Base-by-base conservation (phyloP, 2,797 vertebrate species). In the Craterocephalus amniculus region DNA sequence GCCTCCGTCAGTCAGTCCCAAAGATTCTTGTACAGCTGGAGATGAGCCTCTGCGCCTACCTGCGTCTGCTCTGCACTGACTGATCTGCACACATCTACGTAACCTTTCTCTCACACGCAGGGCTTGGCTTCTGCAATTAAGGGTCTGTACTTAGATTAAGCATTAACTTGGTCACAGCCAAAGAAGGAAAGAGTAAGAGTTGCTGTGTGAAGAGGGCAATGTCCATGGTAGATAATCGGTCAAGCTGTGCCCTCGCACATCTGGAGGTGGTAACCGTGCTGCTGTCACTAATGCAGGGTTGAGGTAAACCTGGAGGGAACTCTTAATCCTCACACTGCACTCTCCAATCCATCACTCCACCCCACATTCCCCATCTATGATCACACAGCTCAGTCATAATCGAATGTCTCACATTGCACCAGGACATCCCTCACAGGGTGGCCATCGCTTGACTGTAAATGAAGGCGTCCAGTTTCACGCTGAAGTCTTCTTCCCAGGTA, bases 101-200 rank as follows among this genome's bases (percentile, higher is more conserved):
- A 63, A 83, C 67, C 65, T 74, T 80, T 74, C 80, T 78, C 83
- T 67, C 78, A 83, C 90, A 87, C 89, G 93, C 78, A 68, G 78
- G 87, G 85, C 64, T 83, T 70, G 76, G 84, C 66, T 77, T 27
- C 79, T 16, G 54, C 62, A 63, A 85, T 84, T 84, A 78, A 66
- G 67, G 70, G 58, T 58, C 63, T 32, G 58, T 36, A 22, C 67
- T 76, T 52, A 61, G 91, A 87, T 94, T 93, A 94, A 85, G 85
- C 78, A 95, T 94, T 94, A 94, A 95, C 91, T 70, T 49, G 49
- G 43, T 29, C 67, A 59, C 61, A 63, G 62, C 63, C 26, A n/a
- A 72, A 79, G 72, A 77, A 90, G 80, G 78, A 87, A 87, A 91
- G 83, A 85, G 70, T 81, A 75, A 58, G 48, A 3, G 49, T 58